Evolutionary conservation across 2,113 vertebrate species (phyloP), one percentile per base, ranked within the genome.

Genomic region (Chaetura pelagica): DNA sequence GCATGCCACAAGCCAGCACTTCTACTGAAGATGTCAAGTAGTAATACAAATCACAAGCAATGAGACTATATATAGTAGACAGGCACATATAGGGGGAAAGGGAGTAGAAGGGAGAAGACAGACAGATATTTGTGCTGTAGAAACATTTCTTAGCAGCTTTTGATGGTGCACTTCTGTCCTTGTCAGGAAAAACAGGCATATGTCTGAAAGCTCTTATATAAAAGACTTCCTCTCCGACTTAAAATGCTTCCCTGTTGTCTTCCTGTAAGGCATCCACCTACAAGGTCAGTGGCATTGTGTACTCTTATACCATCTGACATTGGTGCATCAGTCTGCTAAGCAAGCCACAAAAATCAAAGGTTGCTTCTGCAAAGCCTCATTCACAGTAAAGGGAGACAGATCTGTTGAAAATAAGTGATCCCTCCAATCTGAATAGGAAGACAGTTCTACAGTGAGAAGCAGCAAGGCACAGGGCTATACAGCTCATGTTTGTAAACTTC

Each of bases 91-190:
- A 77, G 54, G 26, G 35, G 24, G 34, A 93, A 84, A 92, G 24
- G 40, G 44, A 92, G 49, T 55, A 85, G 76, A 84, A 87, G 40
- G 32, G 67, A 92, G 66, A 52, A 96, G 88, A 93, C 11, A 94
- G 75, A 89, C 68, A 82, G 52, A 91, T n/a, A 95, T 52, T 59
- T 73, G 54, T 75, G 38, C 59, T 71, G 44, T 42, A 85, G 88
- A 90, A 95, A 93, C 73, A 86, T 89, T 94, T 94, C 91, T 94
- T 62, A 72, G 78, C 91, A 91, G 69, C 48, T 67, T 96, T 89
- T 96, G 92, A 83, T 1, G 5, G 57, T 85, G 61, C 58, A 92
- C 51, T 42, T 96, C 85, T 91, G 27, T 61, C 90, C 92, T 93
- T 94, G 82, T 95, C 91, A 95, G 61, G 83, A 63, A 87, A 93